phyloP scores from a whole-genome alignment of 2,797 vertebrate species.

The Okamejei kenojei region DNA sequence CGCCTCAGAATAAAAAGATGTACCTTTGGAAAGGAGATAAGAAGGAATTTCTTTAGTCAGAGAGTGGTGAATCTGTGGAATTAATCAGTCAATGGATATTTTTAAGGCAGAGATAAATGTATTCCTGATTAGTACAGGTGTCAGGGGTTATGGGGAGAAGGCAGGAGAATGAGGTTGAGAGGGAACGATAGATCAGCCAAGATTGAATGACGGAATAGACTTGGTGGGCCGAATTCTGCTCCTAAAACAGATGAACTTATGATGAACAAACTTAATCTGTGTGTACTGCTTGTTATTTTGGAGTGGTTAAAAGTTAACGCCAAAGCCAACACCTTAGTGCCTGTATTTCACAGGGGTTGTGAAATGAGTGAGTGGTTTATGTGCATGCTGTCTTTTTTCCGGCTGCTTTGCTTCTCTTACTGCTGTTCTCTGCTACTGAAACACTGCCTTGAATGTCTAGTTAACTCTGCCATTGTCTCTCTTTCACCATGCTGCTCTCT shows the following conservation, averaged over 20 bases:
- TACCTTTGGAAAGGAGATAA: too few species aligned
- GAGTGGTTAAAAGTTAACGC: neutral
- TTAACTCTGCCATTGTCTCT: slow-evolving; percentile 75
- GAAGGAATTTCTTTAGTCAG: too few species aligned
- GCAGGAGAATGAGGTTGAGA: too few species aligned
- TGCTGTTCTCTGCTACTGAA: slow-evolving; percentile 3
- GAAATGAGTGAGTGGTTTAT: neutral
- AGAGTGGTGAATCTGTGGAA: too few species aligned
- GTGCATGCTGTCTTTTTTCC: neutral
- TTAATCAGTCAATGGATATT: too few species aligned
- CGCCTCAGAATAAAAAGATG: too few species aligned
- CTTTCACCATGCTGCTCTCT: slow-evolving; percentile 82
- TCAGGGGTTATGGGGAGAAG: too few species aligned
- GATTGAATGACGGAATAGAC: too few species aligned
- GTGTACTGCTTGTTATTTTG: neutral
- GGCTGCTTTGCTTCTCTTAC: slow-evolving; percentile 17
- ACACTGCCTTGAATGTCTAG: slow-evolving; percentile 52
- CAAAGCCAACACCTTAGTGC: neutral
- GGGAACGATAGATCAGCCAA: too few species aligned
- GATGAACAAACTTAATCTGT: neutral
- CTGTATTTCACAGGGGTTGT: neutral
- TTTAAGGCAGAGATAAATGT: too few species aligned
- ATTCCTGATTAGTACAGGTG: too few species aligned
- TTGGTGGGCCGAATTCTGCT: too few species aligned
- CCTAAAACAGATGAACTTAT: neutral